Base-by-base conservation (phyloP, 2,888 invertebrate species). In the Blastobasis adustella region DNA sequence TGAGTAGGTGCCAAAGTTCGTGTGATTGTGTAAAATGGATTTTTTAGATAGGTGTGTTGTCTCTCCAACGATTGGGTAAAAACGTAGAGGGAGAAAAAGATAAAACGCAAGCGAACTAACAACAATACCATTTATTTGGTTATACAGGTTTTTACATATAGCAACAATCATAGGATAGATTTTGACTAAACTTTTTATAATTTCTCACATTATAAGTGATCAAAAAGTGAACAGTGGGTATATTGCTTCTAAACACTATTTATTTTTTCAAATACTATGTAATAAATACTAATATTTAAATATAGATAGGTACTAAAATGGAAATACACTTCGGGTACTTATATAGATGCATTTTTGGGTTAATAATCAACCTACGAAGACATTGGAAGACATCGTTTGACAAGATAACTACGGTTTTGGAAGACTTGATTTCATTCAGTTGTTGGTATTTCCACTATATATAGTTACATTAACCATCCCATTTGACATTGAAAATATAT, bases 121-220 rank as follows among this genome's bases (percentile, higher is more conserved):
- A 88, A 87, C 85, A 85, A 80, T 80, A 83, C 82, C 84, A 82
- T 87, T 86, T 87, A 87, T 80, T 82, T 80, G 83, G 85, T 77
- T 86, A 86, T 83, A 87, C 84, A 85, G 73, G 67, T 84, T 78
- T 73, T 81, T 78, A 85, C 76, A 85, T 78, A 78, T 79, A 86
- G 85, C 85, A 88, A 87, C 86, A 85, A 74, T 73, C 63, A 67
- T 71, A 76, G 66, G 70, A 69, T 72, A 76, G 62, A 68, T 70
- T 73, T 43, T 53, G 61, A 74, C 79, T 82, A 82, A 67, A 23
- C 61, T 62, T 62, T n/a, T 59, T 53, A 48, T 47, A 59, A 62
- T 58, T 56, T 8, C 1, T 54, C 66, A 70, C 66, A 62, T 70
- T 73, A 73, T 64, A 73, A 69, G 71, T 74, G 74, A 74, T 72